Percentiles rank a stretch among this genome's conserved stretches.
Evolutionary conservation across 2,888 invertebrate genomes (phyloP).

Genomic region (Caenorhabditis drosophilae): DNA sequence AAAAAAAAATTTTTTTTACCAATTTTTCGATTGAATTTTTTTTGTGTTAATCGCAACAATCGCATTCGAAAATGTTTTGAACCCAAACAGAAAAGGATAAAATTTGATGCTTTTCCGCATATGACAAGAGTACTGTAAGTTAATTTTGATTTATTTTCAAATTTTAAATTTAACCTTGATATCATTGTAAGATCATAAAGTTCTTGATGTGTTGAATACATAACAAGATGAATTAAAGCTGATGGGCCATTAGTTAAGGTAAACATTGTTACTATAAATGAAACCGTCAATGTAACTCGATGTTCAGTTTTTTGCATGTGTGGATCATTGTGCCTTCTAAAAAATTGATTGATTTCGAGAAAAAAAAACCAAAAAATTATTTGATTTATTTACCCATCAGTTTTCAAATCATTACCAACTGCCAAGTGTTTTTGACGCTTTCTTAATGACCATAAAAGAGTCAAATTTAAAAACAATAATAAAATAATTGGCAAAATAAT

Average conservation of each 20-base stretch:
- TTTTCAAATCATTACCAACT: conserved; percentile 33
- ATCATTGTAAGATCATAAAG: conserved; percentile 55
- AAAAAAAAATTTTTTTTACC: too few species aligned
- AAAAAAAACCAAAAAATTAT: background rate
- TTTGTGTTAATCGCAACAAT: conserved; percentile 60
- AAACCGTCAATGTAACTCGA: conserved; percentile 65
- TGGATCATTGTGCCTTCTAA: conserved; percentile 36
- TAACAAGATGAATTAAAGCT: conserved; percentile 55
- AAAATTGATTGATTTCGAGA: background rate
- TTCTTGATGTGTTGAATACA: conserved; percentile 35
- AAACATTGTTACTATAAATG: conserved; percentile 67
- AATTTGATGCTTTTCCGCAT: conserved; percentile 66
- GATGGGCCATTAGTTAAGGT: conserved; percentile 67
- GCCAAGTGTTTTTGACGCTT: conserved; percentile 44
- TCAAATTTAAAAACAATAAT: conserved; percentile 61
- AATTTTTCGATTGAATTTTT: conserved; percentile 63
- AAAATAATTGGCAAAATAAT: conserved; percentile 65
- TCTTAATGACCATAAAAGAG: conserved; percentile 59
- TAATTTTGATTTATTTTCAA: background rate
- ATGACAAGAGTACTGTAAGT: conserved; percentile 62
- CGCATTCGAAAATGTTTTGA: conserved; percentile 66
- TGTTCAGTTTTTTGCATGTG: conserved; percentile 64
- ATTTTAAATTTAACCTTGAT: conserved; percentile 40
- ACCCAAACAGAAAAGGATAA: conserved; percentile 67
- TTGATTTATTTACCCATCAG: conserved; percentile 10